Evolutionary conservation across 2,888 invertebrate species (phyloP).

Genomic region (Rhorus exstirpatorius): DNA sequence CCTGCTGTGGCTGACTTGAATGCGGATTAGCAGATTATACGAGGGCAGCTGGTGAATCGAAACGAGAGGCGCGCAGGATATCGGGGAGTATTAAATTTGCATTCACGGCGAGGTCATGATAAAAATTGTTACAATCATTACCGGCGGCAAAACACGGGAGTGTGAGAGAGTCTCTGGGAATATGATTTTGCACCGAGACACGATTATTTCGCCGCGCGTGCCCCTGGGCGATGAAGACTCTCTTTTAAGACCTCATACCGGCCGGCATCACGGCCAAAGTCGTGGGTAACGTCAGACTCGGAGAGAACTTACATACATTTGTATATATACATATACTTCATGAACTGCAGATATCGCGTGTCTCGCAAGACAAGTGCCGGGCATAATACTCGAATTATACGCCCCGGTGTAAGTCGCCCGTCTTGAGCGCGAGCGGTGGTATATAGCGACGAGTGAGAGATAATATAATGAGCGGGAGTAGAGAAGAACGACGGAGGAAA

Average conservation of each 20-base stretch:
- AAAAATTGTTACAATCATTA: conserved; percentile 66
- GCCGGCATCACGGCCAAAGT: conserved; percentile 59
- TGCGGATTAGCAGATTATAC: conserved; percentile 66
- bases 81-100: conserved; percentile 61
- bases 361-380: conserved; percentile 76
- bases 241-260: conserved; percentile 62
- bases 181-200: conserved; percentile 69
- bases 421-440: conserved; percentile 51
- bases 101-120: conserved; percentile 65
- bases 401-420: conserved; percentile 71
- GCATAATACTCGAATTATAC: conserved; percentile 78
- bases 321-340: conserved; percentile 40
- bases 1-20: conserved; percentile 58
- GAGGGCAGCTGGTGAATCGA: conserved; percentile 50
- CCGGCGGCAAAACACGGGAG: conserved; percentile 49
- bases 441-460: conserved; percentile 48
- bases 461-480: conserved; percentile 63
- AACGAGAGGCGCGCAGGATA: conserved; percentile 45
- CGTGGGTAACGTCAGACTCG: conserved; percentile 58
- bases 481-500: conserved; percentile 52
- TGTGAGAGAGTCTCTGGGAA: conserved; percentile 66
- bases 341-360: conserved; percentile 77
- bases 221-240: conserved; percentile 62
- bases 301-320: conserved; percentile 31
- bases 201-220: conserved; percentile 67